Evolutionary conservation across 1,140 invertebrate species (phyloP).

Genomic region (Ganaspis sp.): DNA sequence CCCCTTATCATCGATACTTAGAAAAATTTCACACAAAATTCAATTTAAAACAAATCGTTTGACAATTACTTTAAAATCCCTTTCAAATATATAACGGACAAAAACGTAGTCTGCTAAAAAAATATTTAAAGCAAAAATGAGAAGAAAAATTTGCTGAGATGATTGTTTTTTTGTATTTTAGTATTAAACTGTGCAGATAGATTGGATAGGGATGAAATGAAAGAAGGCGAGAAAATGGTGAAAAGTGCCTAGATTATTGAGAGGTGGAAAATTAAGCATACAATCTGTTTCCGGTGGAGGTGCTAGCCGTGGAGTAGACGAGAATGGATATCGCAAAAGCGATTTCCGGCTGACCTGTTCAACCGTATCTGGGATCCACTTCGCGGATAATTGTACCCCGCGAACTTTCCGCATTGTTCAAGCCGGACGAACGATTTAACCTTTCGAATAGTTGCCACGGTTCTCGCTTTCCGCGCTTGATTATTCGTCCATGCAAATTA

Average conservation of each 20-base stretch:
- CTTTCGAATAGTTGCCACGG: slow-evolving; percentile 9
- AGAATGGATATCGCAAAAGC: not conserved
- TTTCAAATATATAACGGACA: too few relatives aligned
- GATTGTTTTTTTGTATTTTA: too few relatives aligned
- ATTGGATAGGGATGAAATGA: too few relatives aligned
- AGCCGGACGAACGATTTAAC: slow-evolving; percentile 26
- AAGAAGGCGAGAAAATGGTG: too few relatives aligned
- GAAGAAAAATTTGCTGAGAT: too few relatives aligned
- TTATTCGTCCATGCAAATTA: slow-evolving; percentile 27
- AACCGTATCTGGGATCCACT: slow-evolving; percentile 18
- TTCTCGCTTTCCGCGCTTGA: slow-evolving; percentile 28
- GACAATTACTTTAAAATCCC: too few relatives aligned
- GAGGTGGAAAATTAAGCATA: not conserved
- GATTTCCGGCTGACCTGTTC: slow-evolving; percentile 29
- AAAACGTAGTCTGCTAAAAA: too few relatives aligned
- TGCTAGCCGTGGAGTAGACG: not conserved
- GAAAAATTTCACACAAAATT: too few relatives aligned
- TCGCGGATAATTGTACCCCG: slow-evolving; percentile 26
- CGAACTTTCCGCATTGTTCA: slow-evolving; percentile 28
- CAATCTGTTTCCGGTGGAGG: not conserved
- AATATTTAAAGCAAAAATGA: too few relatives aligned
- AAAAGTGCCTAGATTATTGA: not conserved
- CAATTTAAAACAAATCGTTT: too few relatives aligned
- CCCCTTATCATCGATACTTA: too few relatives aligned
- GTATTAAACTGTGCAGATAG: too few relatives aligned